phyloP scores from a whole-genome alignment of 2,113 vertebrate genomes.

The Anoplopoma fimbria region DNA sequence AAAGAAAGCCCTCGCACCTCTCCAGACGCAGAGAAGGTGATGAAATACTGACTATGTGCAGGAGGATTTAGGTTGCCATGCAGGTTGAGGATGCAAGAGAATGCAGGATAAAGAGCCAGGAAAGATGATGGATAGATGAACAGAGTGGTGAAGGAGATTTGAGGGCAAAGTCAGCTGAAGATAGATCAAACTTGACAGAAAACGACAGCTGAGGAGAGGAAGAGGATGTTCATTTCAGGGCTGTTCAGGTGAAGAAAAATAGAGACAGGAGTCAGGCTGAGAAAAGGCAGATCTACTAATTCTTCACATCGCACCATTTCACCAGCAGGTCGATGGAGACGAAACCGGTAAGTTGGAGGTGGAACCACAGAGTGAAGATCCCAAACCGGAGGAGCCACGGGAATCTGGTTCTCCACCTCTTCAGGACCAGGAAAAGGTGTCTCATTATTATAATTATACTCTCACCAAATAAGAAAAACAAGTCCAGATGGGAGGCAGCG shows the following conservation, averaged over 20 bases:
- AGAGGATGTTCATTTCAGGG: background rate
- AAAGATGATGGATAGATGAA: background rate
- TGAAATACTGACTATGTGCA: background rate
- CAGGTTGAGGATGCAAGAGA: background rate
- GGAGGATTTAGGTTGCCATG: background rate
- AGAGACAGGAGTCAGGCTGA: conserved; percentile 9
- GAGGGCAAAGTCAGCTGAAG: conserved; percentile 14
- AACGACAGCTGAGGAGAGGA: background rate
- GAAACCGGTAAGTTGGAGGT: conserved; percentile 14
- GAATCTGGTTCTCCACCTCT: conserved; percentile 18
- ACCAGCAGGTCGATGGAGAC: conserved; percentile 17
- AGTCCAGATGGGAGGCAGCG: conserved; percentile 6
- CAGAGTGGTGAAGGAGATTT: background rate
- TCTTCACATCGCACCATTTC: background rate
- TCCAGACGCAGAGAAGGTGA: conserved; percentile 58
- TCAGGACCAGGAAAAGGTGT: conserved; percentile 49
- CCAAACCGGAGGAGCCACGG: conserved; percentile 11
- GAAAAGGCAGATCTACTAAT: background rate
- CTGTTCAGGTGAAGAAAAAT: background rate
- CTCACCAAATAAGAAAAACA: background rate
- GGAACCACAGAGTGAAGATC: background rate
- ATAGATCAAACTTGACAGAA: background rate
- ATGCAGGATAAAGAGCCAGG: conserved; percentile 2
- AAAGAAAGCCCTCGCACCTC: conserved; percentile 7
- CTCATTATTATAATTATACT: background rate